Evolutionary conservation across 2,113 vertebrate genomes (phyloP).

Genomic region (Mobula birostris): DNA sequence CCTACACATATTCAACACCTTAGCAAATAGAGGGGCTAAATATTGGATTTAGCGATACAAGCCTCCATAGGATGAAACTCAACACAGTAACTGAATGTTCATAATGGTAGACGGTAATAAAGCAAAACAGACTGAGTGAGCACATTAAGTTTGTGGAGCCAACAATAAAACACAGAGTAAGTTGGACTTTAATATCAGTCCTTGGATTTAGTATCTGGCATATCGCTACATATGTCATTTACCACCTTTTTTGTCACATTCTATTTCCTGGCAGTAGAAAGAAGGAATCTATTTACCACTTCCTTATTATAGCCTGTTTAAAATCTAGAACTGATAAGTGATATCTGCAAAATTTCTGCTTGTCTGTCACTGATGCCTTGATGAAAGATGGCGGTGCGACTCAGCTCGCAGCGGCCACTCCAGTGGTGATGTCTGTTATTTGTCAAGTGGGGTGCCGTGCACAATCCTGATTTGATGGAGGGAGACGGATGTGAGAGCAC

Average conservation of each 20-base stretch:
- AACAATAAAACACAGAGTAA: background rate
- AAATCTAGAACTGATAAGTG: no score
- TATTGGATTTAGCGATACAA: background rate
- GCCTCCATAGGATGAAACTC: background rate
- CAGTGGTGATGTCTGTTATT: no score
- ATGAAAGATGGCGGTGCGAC: no score
- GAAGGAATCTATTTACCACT: background rate
- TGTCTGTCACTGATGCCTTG: background rate
- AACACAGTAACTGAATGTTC: background rate
- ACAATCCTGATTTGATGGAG: no score
- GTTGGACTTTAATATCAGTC: background rate
- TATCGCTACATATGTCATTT: background rate
- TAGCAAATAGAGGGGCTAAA: background rate
- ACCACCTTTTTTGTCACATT: background rate
- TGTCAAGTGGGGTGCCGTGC: no score
- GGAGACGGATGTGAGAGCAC: no score
- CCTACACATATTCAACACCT: background rate
- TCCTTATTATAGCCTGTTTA: no score
- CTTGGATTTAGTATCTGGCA: background rate
- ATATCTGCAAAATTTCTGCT: background rate
- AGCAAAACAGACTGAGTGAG: background rate
- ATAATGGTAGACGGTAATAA: background rate
- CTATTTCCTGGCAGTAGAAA: background rate
- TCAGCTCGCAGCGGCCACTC: no score
- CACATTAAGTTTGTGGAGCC: background rate